These are phyloP conservation scores for Vulpes ferrilata DNA, from an alignment of 2,113 vertebrate genomes.

Conservation along the genomic window DNA sequence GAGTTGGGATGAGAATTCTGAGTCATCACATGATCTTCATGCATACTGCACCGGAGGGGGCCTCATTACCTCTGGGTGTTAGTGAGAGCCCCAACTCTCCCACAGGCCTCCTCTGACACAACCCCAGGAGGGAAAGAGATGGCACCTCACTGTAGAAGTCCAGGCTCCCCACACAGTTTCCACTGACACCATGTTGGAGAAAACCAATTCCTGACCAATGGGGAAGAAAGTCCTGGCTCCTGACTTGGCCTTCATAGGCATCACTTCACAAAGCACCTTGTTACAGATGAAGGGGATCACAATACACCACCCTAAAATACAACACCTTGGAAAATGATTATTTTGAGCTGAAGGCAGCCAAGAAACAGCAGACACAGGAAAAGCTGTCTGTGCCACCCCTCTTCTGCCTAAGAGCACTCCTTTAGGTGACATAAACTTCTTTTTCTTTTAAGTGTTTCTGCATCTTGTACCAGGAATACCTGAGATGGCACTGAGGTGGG, in stretches of 20 bases:
- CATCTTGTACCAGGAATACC: background rate
- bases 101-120: background rate
- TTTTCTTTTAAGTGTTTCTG: background rate
- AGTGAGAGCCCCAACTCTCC: background rate
- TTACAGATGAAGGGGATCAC: background rate
- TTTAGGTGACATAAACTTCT: background rate
- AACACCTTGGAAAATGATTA: background rate
- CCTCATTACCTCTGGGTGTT: background rate
- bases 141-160: background rate
- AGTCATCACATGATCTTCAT: background rate
- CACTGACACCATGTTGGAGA: fast-evolving
- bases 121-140: fast-evolving
- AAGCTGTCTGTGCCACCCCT: background rate
- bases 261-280: no score
- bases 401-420: background rate
- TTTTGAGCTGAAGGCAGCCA: background rate
- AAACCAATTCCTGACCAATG: background rate
- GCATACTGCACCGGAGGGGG: background rate
- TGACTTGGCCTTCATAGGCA: fast-evolving
- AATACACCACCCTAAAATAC: background rate
- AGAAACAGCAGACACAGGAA: background rate
- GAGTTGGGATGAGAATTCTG: background rate
- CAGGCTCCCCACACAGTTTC: background rate
- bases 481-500: background rate
- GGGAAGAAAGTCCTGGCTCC: no score